Base-by-base conservation (phyloP, 2,113 vertebrate species). In the Pandion haliaetus region DNA sequence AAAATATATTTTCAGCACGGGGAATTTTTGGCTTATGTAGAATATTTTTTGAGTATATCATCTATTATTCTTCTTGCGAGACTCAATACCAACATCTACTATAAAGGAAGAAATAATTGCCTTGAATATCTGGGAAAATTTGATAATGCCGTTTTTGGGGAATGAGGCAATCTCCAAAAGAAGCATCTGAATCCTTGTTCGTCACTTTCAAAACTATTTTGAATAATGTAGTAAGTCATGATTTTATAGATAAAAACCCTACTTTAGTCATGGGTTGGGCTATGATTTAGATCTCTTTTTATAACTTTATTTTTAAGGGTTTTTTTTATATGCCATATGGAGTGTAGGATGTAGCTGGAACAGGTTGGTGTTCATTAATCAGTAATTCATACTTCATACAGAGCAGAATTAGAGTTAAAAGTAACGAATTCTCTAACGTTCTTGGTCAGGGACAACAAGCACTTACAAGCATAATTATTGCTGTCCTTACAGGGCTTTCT, bases 361-460 rank as follows among this genome's bases (percentile, higher is more conserved):
- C 93, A 96, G 94, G 87, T 25, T 85, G 62, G 36, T 79, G 19
- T 69, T 95, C 89, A 80, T 96, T 96, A 95, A 93, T 96, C 94
- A 91, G 81, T 92, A 94, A 97, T 82, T 91, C 3, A 4, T 94
- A 76, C 66, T 82, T 87, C 66, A 93, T 86, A 87, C 70, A 89
- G 73, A 69, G 34, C 61, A 94, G 66, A 94, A 94, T 85, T 82
- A 85, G 36, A 87, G 44, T 82, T 92, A 91, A 65, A 95, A 92
- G 52, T 84, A 93, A 82, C 12, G 26, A 95, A 84, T 76, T 89
- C 47, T 88, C 50, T 66, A 74, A 66, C 15, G 40, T 70, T 70
- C 72, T 91, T 88, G 78, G 61, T 95, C 69, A 72, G 82, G 57
- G 65, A 63, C 40, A 93, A 36, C 38, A 63, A 90, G 55, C 19